Conservation (phyloP, 2,888 invertebrate species). For the Sarcophaga carnaria region DNA sequence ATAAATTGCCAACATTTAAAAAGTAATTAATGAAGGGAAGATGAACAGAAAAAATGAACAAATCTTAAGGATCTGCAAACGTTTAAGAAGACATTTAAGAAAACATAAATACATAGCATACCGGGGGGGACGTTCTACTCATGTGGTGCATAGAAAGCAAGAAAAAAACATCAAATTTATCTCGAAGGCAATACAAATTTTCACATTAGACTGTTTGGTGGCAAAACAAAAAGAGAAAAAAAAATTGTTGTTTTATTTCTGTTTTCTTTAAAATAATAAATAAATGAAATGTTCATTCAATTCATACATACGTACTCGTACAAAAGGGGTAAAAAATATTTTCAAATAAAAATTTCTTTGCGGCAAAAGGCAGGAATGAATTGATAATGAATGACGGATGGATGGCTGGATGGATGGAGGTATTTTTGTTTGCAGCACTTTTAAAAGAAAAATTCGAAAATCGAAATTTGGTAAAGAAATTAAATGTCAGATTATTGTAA, state of each 20-base stretch:
- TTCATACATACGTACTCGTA: too few relatives aligned
- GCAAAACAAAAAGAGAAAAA: conserved; percentile 7
- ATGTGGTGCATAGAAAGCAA: not conserved
- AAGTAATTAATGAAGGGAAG: conserved; percentile 58
- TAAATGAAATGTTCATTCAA: too few relatives aligned
- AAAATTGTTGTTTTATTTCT: too few relatives aligned
- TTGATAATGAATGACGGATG: too few relatives aligned
- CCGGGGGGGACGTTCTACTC: conserved; percentile 23
- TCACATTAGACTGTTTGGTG: conserved; percentile 30
- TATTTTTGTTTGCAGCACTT: conserved; percentile 47
- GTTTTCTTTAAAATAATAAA: too few relatives aligned
- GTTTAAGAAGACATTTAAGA: conserved; percentile 48
- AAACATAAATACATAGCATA: conserved; percentile 30
- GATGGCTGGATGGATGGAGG: not conserved
- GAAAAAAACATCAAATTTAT: not conserved
- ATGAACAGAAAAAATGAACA: conserved; percentile 51
- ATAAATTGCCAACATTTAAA: conserved; percentile 49
- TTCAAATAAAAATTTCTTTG: conserved; percentile 27
- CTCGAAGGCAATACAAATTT: conserved; percentile 17
- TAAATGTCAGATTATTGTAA: conserved; percentile 14
- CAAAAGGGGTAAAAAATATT: conserved; percentile 48
- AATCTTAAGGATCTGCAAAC: conserved; percentile 48
- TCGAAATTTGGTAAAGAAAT: conserved; percentile 24
- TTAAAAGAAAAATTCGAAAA: conserved; percentile 14
- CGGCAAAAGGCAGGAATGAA: not conserved